Conservation (phyloP, 2,797 vertebrate species). For the Heterohyrax brucei region DNA sequence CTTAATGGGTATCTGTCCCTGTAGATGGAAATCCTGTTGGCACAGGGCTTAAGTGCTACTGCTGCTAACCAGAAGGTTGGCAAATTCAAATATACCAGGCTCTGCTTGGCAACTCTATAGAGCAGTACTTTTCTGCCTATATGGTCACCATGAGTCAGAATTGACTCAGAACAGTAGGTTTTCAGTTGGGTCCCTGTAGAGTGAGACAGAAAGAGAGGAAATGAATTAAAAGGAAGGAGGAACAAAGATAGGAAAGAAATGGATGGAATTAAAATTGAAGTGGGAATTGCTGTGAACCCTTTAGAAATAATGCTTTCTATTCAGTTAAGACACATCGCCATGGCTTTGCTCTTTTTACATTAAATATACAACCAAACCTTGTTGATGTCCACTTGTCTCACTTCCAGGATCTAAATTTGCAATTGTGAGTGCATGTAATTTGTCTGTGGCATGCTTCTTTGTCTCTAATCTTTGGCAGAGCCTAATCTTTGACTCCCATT, state of each 20-base stretch:
- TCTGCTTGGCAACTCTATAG: too few species aligned
- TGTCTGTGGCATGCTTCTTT: neutral
- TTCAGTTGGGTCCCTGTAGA: too few species aligned
- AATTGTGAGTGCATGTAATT: conserved; percentile 1
- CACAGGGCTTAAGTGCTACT: too few species aligned
- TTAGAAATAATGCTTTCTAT: neutral
- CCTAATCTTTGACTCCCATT: conserved; percentile 41
- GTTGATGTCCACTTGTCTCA: neutral
- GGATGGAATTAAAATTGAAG: neutral
- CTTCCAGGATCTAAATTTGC: conserved; percentile 8
- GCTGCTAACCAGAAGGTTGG: too few species aligned
- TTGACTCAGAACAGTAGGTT: too few species aligned
- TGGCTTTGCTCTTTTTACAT: neutral
- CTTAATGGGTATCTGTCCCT: too few species aligned
- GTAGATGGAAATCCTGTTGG: too few species aligned
- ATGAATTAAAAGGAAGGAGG: neutral
- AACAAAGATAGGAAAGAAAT: neutral
- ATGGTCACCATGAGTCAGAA: too few species aligned
- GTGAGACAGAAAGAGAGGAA: too few species aligned
- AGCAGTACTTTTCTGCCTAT: too few species aligned
- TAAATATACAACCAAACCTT: neutral
- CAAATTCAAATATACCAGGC: too few species aligned
- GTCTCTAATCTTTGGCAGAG: conserved; percentile 51
- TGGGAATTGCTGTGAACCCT: neutral
- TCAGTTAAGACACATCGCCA: neutral